Conservation (phyloP, 2,888 invertebrate genomes). For the Chorisops tibialis region DNA sequence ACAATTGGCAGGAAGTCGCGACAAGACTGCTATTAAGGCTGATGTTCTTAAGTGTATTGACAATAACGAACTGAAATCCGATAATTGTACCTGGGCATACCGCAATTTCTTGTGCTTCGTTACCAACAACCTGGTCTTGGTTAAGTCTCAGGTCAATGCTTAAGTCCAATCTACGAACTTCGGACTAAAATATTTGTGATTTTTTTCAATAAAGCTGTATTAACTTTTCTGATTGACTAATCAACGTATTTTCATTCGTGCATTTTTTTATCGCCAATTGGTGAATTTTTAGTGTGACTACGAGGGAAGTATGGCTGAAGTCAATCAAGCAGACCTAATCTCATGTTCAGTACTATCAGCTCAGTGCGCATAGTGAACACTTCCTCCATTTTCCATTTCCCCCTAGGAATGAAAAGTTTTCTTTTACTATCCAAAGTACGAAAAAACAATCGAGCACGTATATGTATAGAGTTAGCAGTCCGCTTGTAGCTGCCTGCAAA, state of each 20-base stretch:
- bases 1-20: conserved; percentile 46
- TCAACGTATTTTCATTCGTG: background rate
- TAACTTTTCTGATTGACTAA: background rate
- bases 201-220: background rate
- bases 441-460: too few species aligned
- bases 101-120: conserved; percentile 52
- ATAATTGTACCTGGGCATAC: conserved; percentile 48
- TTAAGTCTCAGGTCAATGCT: conserved; percentile 12
- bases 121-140: conserved; percentile 43
- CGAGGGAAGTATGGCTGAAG: too few species aligned
- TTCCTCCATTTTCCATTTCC: too few species aligned
- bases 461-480: too few species aligned
- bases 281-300: too few species aligned
- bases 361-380: too few species aligned
- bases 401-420: too few species aligned
- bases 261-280: too few species aligned
- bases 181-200: background rate
- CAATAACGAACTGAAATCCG: conserved; percentile 47
- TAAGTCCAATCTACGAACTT: background rate
- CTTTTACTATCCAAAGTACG: too few species aligned
- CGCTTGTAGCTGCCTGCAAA: too few species aligned
- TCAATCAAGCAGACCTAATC: too few species aligned
- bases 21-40: conserved; percentile 44
- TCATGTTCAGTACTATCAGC: too few species aligned
- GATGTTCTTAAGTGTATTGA: conserved; percentile 50